Conservation (phyloP, 1,140 invertebrate species). For the Rhopalosiphum maidis region DNA sequence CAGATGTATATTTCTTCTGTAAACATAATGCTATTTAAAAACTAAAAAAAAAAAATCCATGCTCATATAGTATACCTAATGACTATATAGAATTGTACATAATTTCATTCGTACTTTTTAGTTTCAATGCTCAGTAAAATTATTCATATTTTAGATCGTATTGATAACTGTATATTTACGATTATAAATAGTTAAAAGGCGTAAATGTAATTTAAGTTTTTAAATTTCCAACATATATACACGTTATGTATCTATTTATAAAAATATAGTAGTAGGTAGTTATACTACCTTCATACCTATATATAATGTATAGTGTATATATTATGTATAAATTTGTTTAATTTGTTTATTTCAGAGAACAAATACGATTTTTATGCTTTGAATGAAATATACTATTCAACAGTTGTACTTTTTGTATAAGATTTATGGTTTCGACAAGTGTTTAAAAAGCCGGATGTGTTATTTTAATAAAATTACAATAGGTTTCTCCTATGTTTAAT, state of each 20-base stretch:
- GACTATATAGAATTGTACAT: background rate
- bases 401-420: background rate
- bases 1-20: no score
- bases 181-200: background rate
- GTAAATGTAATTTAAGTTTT: background rate
- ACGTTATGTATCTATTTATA: background rate
- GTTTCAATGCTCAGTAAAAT: background rate
- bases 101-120: background rate
- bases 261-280: background rate
- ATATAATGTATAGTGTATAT: background rate
- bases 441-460: background rate
- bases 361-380: background rate
- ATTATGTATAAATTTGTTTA: background rate
- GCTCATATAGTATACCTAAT: no score
- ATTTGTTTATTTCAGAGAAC: background rate
- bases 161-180: background rate
- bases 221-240: background rate
- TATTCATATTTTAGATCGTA: background rate
- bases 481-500: background rate
- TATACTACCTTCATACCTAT: background rate
- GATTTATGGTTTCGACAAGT: background rate
- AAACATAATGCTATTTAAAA: background rate
- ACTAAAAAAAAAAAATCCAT: background rate
- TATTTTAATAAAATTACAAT: conserved; percentile 30
- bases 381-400: background rate